phyloP scores from a whole-genome alignment of 2,888 invertebrate species.

The Acleris cristana region DNA sequence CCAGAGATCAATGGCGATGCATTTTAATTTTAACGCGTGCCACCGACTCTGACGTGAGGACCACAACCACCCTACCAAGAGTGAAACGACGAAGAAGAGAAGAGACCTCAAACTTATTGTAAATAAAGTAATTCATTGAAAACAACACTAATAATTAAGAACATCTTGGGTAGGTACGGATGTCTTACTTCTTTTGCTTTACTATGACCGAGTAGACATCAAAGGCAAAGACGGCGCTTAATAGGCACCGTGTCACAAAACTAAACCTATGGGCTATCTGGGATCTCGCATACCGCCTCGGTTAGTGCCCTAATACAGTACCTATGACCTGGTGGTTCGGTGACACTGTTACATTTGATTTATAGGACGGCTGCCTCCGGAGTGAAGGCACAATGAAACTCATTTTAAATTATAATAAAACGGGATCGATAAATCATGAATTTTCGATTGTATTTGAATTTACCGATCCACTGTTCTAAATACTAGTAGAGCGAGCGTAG shows the following conservation, averaged over 20 bases:
- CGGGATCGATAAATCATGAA: conserved; percentile 32
- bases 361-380: conserved; percentile 18
- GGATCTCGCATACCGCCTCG: conserved; percentile 57
- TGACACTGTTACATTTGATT: conserved; percentile 38
- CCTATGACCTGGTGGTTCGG: conserved; percentile 53
- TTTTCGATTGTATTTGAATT: conserved; percentile 33
- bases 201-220: conserved; percentile 39
- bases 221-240: conserved; percentile 67
- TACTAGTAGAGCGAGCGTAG: background rate
- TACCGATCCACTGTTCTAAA: conserved; percentile 23
- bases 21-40: too few species aligned
- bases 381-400: conserved; percentile 33
- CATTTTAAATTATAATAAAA: conserved; percentile 38
- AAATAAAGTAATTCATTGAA: too few species aligned
- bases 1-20: too few species aligned
- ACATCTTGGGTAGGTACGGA: too few species aligned
- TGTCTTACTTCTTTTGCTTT: conserved; percentile 21
- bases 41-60: too few species aligned
- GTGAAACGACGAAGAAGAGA: too few species aligned
- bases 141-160: too few species aligned
- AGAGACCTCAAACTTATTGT: too few species aligned
- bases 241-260: conserved; percentile 55
- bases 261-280: conserved; percentile 49
- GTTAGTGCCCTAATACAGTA: conserved; percentile 56
- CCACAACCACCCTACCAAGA: too few species aligned